Percentiles rank a stretch among this genome's conserved stretches.
These are phyloP conservation scores for Meloidogyne floridensis DNA, from an alignment of 1,140 invertebrate species.

Conservation along the genomic window DNA sequence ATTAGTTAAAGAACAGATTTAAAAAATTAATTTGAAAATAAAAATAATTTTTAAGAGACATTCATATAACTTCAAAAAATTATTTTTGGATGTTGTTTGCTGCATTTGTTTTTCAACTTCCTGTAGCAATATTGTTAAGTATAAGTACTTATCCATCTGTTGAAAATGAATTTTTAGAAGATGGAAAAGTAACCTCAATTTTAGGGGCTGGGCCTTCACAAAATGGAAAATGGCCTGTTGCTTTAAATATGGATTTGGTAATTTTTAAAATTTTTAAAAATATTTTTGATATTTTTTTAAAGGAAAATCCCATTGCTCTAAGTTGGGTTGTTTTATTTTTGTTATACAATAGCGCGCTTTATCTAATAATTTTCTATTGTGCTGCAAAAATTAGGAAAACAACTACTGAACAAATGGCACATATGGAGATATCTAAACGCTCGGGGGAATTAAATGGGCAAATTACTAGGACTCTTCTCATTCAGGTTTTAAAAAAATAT, in stretches of 20 bases:
- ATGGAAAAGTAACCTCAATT: neutral
- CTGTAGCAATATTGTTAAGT: neutral
- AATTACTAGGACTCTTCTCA: constrained; percentile 18
- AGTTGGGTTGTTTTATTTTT: neutral
- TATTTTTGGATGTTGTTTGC: constrained; percentile 16
- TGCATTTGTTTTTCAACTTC: neutral
- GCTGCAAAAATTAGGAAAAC: constrained; percentile 16
- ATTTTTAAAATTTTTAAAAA: neutral
- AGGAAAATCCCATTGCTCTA: constrained; percentile 4
- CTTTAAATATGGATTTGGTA: neutral
- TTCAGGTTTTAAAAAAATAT: constrained; percentile 2
- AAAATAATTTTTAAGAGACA: neutral
- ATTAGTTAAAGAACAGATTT: neutral
- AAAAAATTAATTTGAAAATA: neutral
- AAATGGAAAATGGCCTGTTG: neutral
- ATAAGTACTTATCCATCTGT: constrained; percentile 5
- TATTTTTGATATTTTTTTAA: neutral
- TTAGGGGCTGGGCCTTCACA: neutral
- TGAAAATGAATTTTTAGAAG: neutral
- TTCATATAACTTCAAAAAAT: neutral
- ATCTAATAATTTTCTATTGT: constrained; percentile 18
- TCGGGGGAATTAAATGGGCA: constrained; percentile 22
- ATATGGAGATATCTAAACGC: neutral
- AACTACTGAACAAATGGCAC: constrained; percentile 11
- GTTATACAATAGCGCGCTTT: neutral